Evolutionary conservation across 2,888 invertebrate species (phyloP).

Genomic region (Drosophila gaucha): DNA sequence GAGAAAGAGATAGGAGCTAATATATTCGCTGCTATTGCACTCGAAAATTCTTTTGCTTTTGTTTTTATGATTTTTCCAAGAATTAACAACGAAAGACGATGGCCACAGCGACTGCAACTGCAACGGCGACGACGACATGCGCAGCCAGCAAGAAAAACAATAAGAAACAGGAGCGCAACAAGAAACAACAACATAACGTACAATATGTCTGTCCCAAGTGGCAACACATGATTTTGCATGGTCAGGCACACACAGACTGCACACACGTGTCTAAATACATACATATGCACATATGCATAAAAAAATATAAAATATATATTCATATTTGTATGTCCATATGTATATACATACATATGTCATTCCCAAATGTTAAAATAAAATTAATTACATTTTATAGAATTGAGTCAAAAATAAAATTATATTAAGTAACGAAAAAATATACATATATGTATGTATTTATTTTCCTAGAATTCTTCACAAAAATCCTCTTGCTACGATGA

Average conservation of each 20-base stretch:
- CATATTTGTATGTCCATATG: neutral
- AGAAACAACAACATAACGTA: conserved; percentile 32
- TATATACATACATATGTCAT: neutral
- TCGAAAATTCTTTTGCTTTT: conserved; percentile 78
- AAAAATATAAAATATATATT: no score
- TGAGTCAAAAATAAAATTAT: conserved; percentile 6
- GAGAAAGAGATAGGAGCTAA: conserved; percentile 54
- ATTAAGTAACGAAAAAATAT: neutral
- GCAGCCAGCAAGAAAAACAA: conserved; percentile 59
- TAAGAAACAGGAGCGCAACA: conserved; percentile 64
- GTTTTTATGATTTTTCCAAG: conserved; percentile 78
- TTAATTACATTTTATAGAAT: neutral
- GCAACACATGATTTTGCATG: conserved; percentile 51
- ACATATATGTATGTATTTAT: neutral
- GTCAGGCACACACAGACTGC: conserved; percentile 40
- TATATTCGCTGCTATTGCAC: conserved; percentile 72
- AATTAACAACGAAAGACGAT: conserved; percentile 62
- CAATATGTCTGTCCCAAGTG: conserved; percentile 42
- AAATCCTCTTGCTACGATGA: conserved; percentile 10
- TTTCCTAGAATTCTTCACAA: conserved; percentile 41
- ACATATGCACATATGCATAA: neutral
- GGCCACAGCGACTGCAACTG: conserved; percentile 29
- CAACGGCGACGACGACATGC: conserved; percentile 42
- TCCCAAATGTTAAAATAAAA: conserved; percentile 6
- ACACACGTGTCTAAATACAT: conserved; percentile 45